These are phyloP conservation scores for Amphimallon solstitiale DNA, from an alignment of 2,888 invertebrate species.

Conservation along the genomic window DNA sequence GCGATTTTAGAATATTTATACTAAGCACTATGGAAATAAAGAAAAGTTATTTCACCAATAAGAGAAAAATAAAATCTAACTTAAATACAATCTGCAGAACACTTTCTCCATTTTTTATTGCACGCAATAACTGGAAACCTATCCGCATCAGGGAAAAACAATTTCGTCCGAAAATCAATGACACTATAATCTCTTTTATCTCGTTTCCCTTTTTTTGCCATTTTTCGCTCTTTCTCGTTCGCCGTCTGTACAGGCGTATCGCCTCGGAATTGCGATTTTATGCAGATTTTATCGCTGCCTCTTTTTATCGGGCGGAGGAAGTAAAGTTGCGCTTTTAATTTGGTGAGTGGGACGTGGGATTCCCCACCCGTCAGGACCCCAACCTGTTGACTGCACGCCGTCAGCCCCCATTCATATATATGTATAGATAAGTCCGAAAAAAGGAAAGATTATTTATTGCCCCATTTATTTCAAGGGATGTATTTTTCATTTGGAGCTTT, in stretches of 20 bases:
- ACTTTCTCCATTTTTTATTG: constrained; percentile 27
- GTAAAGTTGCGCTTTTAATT: constrained; percentile 31
- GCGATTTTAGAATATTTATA: no score
- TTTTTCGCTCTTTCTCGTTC: constrained; percentile 21
- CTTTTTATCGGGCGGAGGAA: constrained; percentile 21
- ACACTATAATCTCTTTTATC: constrained; percentile 32
- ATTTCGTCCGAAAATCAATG: constrained; percentile 32
- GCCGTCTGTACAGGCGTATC: constrained; percentile 27
- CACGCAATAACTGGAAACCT: constrained; percentile 25
- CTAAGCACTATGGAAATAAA: no score
- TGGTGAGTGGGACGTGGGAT: constrained; percentile 23
- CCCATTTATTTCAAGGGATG: neutral
- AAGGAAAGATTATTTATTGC: constrained; percentile 16
- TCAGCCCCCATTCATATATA: constrained; percentile 8
- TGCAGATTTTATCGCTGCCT: constrained; percentile 30
- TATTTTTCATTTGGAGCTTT: no score
- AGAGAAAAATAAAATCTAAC: no score
- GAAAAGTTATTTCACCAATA: no score
- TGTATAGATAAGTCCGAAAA: constrained; percentile 15
- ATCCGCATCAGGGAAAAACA: constrained; percentile 29
- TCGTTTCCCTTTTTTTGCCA: constrained; percentile 20
- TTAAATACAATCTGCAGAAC: constrained; percentile 14
- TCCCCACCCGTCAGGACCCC: constrained; percentile 9
- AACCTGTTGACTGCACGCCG: constrained; percentile 25
- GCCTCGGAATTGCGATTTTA: constrained; percentile 34